Conservation (phyloP, 2,888 invertebrate genomes). For the Allygus modestus region DNA sequence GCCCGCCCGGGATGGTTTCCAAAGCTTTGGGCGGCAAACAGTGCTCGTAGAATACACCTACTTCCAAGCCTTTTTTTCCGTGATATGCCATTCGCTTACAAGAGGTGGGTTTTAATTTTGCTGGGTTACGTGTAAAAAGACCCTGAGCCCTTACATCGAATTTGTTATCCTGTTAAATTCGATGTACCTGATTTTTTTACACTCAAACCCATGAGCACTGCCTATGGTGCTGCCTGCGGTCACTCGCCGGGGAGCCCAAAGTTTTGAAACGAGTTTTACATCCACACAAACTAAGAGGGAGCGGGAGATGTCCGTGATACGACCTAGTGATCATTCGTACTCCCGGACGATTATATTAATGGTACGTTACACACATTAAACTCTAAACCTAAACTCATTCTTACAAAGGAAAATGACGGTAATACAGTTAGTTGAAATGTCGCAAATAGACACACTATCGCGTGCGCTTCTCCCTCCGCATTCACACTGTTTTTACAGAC, state of each 20-base stretch:
- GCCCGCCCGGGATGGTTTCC: slow-evolving; percentile 48
- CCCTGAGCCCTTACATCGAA: slow-evolving; percentile 65
- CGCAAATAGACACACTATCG: slow-evolving; percentile 55
- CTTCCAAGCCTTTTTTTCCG: slow-evolving; percentile 51
- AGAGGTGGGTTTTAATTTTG: slow-evolving; percentile 54
- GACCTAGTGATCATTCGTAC: slow-evolving; percentile 58
- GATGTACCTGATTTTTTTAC: slow-evolving; percentile 60
- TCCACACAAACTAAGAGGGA: slow-evolving; percentile 59
- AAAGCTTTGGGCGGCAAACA: slow-evolving; percentile 60
- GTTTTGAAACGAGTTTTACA: slow-evolving; percentile 51
- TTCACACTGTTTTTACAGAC: slow-evolving; percentile 64
- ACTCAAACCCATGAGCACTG: slow-evolving; percentile 56
- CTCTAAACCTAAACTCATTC: slow-evolving; percentile 65
- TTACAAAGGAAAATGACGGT: slow-evolving; percentile 64
- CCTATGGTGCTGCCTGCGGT: slow-evolving; percentile 25
- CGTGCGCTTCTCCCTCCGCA: slow-evolving; percentile 54
- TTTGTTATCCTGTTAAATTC: slow-evolving; percentile 33
- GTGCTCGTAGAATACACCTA: slow-evolving; percentile 49
- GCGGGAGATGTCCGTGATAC: slow-evolving; percentile 34
- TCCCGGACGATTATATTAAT: slow-evolving; percentile 64
- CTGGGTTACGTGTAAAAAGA: slow-evolving; percentile 63
- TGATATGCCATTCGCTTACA: slow-evolving; percentile 63
- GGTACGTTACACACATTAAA: slow-evolving; percentile 65
- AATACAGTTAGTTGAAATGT: slow-evolving; percentile 64
- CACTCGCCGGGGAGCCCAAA: slow-evolving; percentile 53